Percentiles rank a stretch among this genome's conserved stretches.
These are phyloP conservation scores for Apantesis nais DNA, from an alignment of 2,888 invertebrate species.

Conservation along the genomic window DNA sequence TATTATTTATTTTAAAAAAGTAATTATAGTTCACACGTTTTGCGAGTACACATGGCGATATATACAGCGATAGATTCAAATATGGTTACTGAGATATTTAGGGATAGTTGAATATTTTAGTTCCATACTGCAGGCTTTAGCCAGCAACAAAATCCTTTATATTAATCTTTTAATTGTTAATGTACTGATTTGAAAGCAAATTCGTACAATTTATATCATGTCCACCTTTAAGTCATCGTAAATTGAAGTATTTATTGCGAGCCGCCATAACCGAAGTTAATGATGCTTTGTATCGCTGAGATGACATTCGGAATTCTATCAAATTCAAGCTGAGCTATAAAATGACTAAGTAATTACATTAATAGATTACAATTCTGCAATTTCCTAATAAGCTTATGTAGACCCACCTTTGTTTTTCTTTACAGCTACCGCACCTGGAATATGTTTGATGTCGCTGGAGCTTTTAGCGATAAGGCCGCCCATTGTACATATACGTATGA, in stretches of 20 bases:
- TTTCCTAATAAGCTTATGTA: neutral
- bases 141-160: neutral
- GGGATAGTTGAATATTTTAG: too few relatives aligned
- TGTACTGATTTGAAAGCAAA: neutral
- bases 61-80: too few relatives aligned
- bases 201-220: constrained; percentile 23
- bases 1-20: too few relatives aligned
- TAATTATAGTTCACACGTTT: too few relatives aligned
- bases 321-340: neutral
- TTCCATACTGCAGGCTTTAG: neutral
- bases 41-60: too few relatives aligned
- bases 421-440: neutral
- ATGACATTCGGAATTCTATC: neutral
- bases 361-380: neutral
- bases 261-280: constrained; percentile 23
- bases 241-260: constrained; percentile 29
- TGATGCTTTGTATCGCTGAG: neutral
- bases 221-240: constrained; percentile 40
- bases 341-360: neutral
- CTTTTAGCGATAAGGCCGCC: too few relatives aligned
- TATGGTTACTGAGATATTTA: too few relatives aligned
- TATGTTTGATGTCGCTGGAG: neutral
- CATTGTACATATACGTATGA: too few relatives aligned
- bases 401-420: neutral
- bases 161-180: neutral